Evolutionary conservation across 2,888 invertebrate species (phyloP), one percentile per base, ranked within the genome.

Genomic region (Pandemis corylana): DNA sequence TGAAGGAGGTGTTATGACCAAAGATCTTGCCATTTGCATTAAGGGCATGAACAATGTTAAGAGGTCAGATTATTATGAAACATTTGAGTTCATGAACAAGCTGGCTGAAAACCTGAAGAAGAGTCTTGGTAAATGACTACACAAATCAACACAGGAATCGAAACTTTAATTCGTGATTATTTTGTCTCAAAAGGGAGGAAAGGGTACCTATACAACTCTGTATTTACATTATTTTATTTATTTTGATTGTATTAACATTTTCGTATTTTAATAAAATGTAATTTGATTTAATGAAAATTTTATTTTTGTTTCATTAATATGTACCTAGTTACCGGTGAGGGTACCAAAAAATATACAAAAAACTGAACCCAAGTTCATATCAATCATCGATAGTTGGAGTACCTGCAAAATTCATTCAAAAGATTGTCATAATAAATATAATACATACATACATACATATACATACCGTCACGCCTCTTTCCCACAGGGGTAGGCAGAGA

Each of bases 21-120:
- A 99, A 91, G 99, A 99, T 95, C 96, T 99, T 87, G 99, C 99
- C 63, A 98, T 99, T 88, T 99, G 99, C 89, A 97, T 99, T 84
- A 99, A 99, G 94, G 99, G 99, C 78, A 97, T 98, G 96, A 96
- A 95, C 90, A 97, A 96, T 81, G 96, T 96, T 0, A 91, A 95
- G 82, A 93, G 98, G 78, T 90, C 95, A 28, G 99, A 99, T 92
- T 99, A 99, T 89, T 95, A 98, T 89, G 99, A 99, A 94, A 99
- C 99, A 0, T 99, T 99, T 88, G 99, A 98, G 85, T 99, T 99
- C 89, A 96, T 99, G 95, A 96, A 99, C 87, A 99, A 99, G 86
- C 90, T 99, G 78, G 98, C 98, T 49, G 98, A 98, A 79, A 99
- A 99, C 89, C 94, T 99, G 80, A 95, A 95, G 78, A 95, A 95